phyloP scores from a whole-genome alignment of 2,888 invertebrate genomes.

The Therioaphis trifolii region DNA sequence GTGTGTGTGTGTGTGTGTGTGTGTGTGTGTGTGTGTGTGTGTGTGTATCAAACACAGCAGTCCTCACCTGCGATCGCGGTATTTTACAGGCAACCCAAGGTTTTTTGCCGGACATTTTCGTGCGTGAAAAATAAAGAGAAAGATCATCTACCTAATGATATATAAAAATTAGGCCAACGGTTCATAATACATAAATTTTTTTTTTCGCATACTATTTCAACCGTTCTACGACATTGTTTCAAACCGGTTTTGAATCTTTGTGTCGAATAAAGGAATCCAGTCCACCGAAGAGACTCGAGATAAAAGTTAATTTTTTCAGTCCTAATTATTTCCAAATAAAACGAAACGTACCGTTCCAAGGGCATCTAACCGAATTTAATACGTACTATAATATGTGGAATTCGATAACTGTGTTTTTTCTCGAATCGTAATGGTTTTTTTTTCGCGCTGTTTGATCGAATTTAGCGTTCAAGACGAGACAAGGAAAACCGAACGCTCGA shows the following conservation, averaged over 20 bases:
- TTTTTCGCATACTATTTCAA: neutral
- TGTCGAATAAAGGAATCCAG: constrained; percentile 31
- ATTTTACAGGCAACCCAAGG: too few species aligned
- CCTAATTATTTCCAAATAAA: constrained; percentile 36
- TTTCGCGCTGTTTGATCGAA: too few species aligned
- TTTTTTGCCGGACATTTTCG: neutral
- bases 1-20: too few species aligned
- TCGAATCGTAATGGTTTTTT: too few species aligned
- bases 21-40: too few species aligned
- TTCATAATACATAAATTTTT: constrained; percentile 3
- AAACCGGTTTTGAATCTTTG: constrained; percentile 30
- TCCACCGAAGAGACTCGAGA: constrained; percentile 15
- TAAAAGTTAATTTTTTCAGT: neutral
- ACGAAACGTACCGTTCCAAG: constrained; percentile 10
- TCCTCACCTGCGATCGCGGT: too few species aligned
- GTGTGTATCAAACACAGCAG: too few species aligned
- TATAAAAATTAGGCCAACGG: constrained; percentile 24
- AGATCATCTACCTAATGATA: neutral
- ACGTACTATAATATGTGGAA: too few species aligned
- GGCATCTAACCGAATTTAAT: neutral
- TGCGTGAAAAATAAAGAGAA: neutral
- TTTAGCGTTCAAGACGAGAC: too few species aligned
- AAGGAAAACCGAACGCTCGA: too few species aligned
- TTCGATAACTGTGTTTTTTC: too few species aligned
- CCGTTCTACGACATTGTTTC: constrained; percentile 12